Conservation (phyloP, 2,113 vertebrate species). For the Python bivittatus region DNA sequence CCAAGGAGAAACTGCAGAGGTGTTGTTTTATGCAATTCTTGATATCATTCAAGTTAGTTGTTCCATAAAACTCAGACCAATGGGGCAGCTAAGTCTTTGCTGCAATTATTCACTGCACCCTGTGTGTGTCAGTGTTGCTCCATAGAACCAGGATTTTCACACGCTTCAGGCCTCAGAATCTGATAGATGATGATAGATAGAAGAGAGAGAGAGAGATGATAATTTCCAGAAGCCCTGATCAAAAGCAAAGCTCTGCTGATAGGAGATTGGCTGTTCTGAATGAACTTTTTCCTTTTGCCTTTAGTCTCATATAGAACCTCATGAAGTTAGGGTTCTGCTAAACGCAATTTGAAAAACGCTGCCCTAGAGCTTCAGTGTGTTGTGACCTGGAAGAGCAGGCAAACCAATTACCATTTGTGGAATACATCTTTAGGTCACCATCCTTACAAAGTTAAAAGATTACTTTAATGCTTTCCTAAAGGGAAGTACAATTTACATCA, state of each 20-base stretch:
- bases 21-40: neutral
- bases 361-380: neutral
- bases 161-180: too few relatives aligned
- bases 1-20: neutral
- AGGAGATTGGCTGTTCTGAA: too few relatives aligned
- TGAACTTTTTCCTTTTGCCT: too few relatives aligned
- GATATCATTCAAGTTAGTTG: neutral
- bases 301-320: too few relatives aligned
- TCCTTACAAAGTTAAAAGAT: neutral
- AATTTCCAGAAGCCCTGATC: too few relatives aligned
- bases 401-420: too few relatives aligned
- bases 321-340: neutral
- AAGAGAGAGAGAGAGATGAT: too few relatives aligned
- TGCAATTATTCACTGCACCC: slow-evolving; percentile 42
- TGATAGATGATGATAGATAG: neutral
- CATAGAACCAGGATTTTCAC: neutral
- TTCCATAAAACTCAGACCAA: neutral
- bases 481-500: neutral
- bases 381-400: neutral
- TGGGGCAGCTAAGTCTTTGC: neutral
- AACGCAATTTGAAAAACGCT: neutral
- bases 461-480: neutral
- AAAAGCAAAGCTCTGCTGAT: too few relatives aligned
- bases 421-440: neutral
- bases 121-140: slow-evolving; percentile 44